Percentiles rank a stretch among this genome's conserved stretches.
Conservation (phyloP, 2,113 vertebrate species). For the Daboia siamensis region DNA sequence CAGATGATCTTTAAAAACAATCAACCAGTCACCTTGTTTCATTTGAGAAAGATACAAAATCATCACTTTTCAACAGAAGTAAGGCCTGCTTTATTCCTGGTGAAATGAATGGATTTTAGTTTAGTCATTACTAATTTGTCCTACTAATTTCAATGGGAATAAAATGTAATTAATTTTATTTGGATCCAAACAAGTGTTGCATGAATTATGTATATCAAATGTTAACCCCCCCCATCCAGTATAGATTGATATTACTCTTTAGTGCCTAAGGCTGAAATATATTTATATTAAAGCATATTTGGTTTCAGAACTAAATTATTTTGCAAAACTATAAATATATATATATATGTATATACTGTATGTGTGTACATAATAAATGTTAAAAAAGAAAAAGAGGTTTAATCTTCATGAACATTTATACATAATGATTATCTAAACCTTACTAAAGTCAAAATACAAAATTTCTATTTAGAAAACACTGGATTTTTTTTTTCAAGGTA, state of each 20-base stretch:
- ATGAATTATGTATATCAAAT: background rate
- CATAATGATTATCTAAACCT: background rate
- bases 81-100: background rate
- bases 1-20: background rate
- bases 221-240: background rate
- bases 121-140: background rate
- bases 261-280: background rate
- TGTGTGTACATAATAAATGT: background rate
- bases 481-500: background rate
- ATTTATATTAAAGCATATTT: background rate
- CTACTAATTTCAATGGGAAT: background rate
- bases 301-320: background rate
- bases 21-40: background rate
- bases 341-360: background rate
- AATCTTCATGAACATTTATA: background rate
- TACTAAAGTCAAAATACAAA: conserved; percentile 4
- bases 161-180: background rate
- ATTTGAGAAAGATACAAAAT: background rate
- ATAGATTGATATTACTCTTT: background rate
- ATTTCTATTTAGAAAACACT: conserved; percentile 7
- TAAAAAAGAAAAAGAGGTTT: background rate
- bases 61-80: background rate
- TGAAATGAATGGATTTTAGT: background rate
- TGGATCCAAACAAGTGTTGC: background rate
- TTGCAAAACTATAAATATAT: background rate